phyloP scores from a whole-genome alignment of 2,888 invertebrate genomes.

The Tetragnatha montana region DNA sequence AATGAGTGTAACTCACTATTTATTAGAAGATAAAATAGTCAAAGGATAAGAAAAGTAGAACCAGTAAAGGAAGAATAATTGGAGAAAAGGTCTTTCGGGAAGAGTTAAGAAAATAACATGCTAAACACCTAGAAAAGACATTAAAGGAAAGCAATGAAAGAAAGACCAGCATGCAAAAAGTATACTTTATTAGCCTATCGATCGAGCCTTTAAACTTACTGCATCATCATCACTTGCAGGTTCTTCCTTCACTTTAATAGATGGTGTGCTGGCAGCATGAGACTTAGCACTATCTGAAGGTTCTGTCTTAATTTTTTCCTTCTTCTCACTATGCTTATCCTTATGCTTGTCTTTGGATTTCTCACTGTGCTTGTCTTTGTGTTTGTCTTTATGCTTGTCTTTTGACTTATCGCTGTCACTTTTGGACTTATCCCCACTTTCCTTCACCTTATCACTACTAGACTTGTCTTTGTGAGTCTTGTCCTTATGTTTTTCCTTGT shows the following conservation, averaged over 20 bases:
- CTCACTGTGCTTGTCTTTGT: conserved; percentile 34
- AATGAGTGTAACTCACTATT: too few relatives aligned
- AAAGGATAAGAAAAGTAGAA: too few relatives aligned
- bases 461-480: conserved; percentile 47
- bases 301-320: conserved; percentile 2
- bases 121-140: not conserved
- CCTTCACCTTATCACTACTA: conserved; percentile 56
- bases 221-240: conserved; percentile 83
- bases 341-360: conserved; percentile 18
- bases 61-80: too few relatives aligned
- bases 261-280: not conserved
- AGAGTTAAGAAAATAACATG: too few relatives aligned
- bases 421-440: conserved; percentile 48
- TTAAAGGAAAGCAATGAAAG: not conserved
- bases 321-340: conserved; percentile 23
- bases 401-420: conserved; percentile 16
- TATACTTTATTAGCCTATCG: not conserved
- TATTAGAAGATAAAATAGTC: too few relatives aligned
- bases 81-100: too few relatives aligned
- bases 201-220: conserved; percentile 78
- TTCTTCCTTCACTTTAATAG: conserved; percentile 50
- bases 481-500: conserved; percentile 64
- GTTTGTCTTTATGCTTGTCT: conserved; percentile 28
- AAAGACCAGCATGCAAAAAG: not conserved
- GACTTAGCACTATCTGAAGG: not conserved